Base-by-base conservation (phyloP, 1,140 invertebrate species). In the Penaeus vannamei region DNA sequence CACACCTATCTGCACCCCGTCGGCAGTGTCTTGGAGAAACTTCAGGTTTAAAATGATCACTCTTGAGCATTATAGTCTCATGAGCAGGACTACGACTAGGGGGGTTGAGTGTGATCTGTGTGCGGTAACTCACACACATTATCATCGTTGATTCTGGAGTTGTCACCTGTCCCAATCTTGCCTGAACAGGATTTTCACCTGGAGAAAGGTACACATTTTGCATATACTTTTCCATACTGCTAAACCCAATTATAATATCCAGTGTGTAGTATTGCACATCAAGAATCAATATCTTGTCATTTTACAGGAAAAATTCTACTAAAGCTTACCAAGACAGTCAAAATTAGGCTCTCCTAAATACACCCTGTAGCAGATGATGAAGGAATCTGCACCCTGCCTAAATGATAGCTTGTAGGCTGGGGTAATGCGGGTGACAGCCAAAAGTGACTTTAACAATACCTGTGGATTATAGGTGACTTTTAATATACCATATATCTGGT, bases 361-460 rank as follows among this genome's bases (percentile, higher is more conserved):
- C 89, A 98, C 96, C 92, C 96, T 95, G 93, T 98, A 98, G 93
- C 96, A 97, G 92, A 99, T 97, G 53, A 96, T 95, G 93, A 97
- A 98, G 1, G 96, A 97, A 92, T 98, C 97, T 4, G 96, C 94
- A 60, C 96, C 95, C 93, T 98, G 97, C 81, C 96, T 94, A 59
- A 97, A 94, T 22, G 97, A 97, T 23, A 99, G 93, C 93, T 97
- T 97, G 93, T 98, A 99, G 29, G 97, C 98, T 20, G 98, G 98
- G 42, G 96, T 97, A 59, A 97, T 96, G 93, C 98, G 95, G 10
- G 97, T 97, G 1, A 98, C 95, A 29, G 96, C 96, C 62, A 99
- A 95, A 23, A 99, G 93, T 0, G 97, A 98, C 92, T 98, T 98
- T 0, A 99, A 93, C 90, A 99, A 94, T 82, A 97, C 95, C 59